phyloP scores from a whole-genome alignment of 2,888 invertebrate genomes.

The Pollenia amentaria region DNA sequence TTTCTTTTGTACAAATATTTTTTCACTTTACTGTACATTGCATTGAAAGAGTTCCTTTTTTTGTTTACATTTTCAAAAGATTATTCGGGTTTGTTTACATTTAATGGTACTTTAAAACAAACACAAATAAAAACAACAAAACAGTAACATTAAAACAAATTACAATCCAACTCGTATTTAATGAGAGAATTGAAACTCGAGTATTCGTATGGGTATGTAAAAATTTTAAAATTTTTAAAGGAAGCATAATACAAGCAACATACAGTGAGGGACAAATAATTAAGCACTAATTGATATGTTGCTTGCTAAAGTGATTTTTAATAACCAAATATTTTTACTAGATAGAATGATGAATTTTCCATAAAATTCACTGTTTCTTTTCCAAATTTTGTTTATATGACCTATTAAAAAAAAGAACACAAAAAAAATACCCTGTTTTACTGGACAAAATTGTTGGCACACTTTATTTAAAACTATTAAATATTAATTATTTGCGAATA shows the following conservation, averaged over 20 bases:
- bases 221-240: conserved; percentile 18
- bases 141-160: not conserved
- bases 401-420: too few relatives aligned
- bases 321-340: too few relatives aligned
- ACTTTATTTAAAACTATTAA: too few relatives aligned
- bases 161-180: not conserved
- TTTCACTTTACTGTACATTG: not conserved
- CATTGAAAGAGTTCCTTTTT: conserved; percentile 3
- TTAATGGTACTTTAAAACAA: conserved; percentile 13
- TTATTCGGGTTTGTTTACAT: not conserved
- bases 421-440: too few relatives aligned
- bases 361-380: too few relatives aligned
- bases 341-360: too few relatives aligned
- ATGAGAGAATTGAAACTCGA: not conserved
- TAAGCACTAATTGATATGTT: too few relatives aligned
- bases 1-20: not conserved
- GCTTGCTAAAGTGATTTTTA: too few relatives aligned
- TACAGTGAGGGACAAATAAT: too few relatives aligned
- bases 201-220: not conserved
- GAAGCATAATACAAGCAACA: not conserved
- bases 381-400: too few relatives aligned
- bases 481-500: too few relatives aligned
- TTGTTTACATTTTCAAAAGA: conserved; percentile 17
- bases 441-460: too few relatives aligned
- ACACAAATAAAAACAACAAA: not conserved